Evolutionary conservation across 2,888 invertebrate genomes (phyloP), one percentile per base, ranked within the genome.

Genomic region (Tachystola acroxantha): DNA sequence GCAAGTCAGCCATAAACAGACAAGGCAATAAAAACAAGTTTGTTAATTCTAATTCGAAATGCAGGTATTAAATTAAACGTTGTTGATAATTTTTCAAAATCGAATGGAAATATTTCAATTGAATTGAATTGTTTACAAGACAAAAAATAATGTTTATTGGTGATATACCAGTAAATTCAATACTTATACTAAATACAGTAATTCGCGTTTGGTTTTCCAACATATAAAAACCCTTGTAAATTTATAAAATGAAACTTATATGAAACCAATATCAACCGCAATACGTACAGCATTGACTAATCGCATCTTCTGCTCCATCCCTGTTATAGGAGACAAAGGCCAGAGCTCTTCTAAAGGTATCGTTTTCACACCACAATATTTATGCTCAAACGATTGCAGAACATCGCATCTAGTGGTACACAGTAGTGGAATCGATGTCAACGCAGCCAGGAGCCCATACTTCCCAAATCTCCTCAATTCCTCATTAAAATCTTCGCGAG

Each of bases 321-420:
- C 46, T 33, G 59, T 46, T 0, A 75, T 49, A 1, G 70, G 62
- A 26, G 46, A 45, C n/a, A 77, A 43, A 4, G 42, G 42, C 74
- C 76, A 77, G 10, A 76, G 41, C 2, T 59, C 50, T 27, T 64
- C 63, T 3, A 76, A 41, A 0, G 73, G 71, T 36, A 74, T 63
- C 33, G 45, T 57, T 0, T 70, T 64, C 1, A 48, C 25, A 1
- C 45, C 62, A 1, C 39, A 32, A 37, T 48, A 58, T 22, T 57
- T 58, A 0, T 38, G 39, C 12, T 56, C 49, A 19, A 53, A 51
- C 0, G 50, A 47, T 12, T 62, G 42, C 19, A 64, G 39, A 0
- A 55, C 52, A 37, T 75, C 71, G 34, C 56, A 63, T 35, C 57
- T 57, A 11, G 66, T 58, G 25, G 58, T 63, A 3, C 56, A 54